Evolutionary conservation across 2,888 invertebrate genomes (phyloP), one percentile per base, ranked within the genome.

Genomic region (Craniophora ligustri): DNA sequence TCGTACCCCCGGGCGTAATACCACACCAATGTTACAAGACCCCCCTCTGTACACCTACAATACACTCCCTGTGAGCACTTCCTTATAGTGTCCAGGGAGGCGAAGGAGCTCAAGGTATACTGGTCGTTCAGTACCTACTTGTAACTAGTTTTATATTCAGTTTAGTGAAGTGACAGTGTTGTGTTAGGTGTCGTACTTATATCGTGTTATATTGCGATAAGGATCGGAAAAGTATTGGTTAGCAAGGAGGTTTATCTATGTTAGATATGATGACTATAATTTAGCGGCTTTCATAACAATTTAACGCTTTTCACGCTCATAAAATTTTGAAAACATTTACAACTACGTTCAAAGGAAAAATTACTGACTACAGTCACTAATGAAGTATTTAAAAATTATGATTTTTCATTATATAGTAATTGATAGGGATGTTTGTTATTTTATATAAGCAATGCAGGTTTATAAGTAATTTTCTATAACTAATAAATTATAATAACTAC

Each of bases 81-180:
- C 30, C 23, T 42, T 32, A 31, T 26, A 46, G 49, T 45, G 23
- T 54, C 47, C 23, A n/a, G 58, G 58, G 67, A 49, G 65, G 56
- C 39, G 49, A 34, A 40, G 61, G 8, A 68, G 84, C 34, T 72
- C 84, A 57, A 44, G 13, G 28, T 63, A 56, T 0, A 55, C 3
- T 79, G 80, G 87, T 57, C 72, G 50, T 46, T 63, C 67, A 56
- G 61, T 79, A 79, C 74, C 77, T 79, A 75, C 71, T 73, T 72
- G 81, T 84, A 85, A 85, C 85, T 84, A 85, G 85, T 87, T 88
- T 87, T 87, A 88, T 86, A 84, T 82, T 82, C 80, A 81, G 83
- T 84, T 86, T 82, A 84, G 79, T 81, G 71, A 78, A 74, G 78
- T 77, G 82, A 85, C 81, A 81, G 81, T 76, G 82, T 79, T 77